phyloP scores from a whole-genome alignment of 2,113 vertebrate species.

The Oophaga pumilio region DNA sequence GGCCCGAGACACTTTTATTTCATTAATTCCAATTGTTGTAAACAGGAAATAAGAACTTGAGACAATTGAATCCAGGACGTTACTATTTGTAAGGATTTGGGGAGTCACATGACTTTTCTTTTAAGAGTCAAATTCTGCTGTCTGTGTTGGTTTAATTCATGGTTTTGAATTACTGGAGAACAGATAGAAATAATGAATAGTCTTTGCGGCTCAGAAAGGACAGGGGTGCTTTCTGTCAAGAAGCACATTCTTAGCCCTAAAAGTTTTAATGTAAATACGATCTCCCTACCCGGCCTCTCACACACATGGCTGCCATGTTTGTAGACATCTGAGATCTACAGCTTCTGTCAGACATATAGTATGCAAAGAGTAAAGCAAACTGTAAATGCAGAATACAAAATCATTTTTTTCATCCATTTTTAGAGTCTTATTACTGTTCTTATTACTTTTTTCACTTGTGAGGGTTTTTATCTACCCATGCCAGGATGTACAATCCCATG shows the following conservation, averaged over 20 bases:
- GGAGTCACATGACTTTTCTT: not conserved
- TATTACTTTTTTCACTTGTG: too few relatives aligned
- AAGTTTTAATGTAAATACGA: not conserved
- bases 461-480: too few relatives aligned
- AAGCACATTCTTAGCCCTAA: not conserved
- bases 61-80: slow-evolving; percentile 14
- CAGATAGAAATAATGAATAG: not conserved
- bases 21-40: slow-evolving; percentile 26
- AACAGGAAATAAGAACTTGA: slow-evolving; percentile 33
- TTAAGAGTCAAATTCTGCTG: not conserved
- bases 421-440: too few relatives aligned
- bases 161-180: not conserved
- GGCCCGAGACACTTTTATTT: not conserved
- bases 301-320: not conserved
- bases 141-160: not conserved
- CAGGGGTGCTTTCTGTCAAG: not conserved
- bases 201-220: not conserved
- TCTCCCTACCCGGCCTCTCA: not conserved
- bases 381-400: too few relatives aligned
- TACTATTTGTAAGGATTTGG: not conserved
- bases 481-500: too few relatives aligned
- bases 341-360: not conserved
- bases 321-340: slow-evolving; percentile 2
- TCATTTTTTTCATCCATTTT: too few relatives aligned
- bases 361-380: too few relatives aligned